These are phyloP conservation scores for Blomia tropicalis DNA, from an alignment of 2,888 invertebrate genomes.

Conservation along the genomic window DNA sequence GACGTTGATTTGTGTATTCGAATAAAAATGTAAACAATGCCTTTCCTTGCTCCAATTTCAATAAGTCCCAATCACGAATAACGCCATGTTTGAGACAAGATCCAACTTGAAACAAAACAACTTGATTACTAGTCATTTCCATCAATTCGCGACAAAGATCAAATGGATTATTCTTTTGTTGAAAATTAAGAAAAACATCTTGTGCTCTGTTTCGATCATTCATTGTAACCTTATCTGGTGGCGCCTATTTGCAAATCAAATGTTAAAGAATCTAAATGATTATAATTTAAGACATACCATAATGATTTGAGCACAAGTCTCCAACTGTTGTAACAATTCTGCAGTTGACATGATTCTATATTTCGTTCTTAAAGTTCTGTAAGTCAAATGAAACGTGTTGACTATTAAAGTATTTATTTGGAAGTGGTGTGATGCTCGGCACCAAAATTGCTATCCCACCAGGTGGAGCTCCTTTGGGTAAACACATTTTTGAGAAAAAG, in stretches of 20 bases:
- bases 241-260: constrained; percentile 18
- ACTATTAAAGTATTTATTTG: no score
- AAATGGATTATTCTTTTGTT: constrained; percentile 64
- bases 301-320: constrained; percentile 21
- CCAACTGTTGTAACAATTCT: constrained; percentile 22
- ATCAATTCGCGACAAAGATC: constrained; percentile 60
- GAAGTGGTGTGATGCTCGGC: no score
- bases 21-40: constrained; percentile 60
- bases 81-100: constrained; percentile 62
- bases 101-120: constrained; percentile 72
- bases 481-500: no score
- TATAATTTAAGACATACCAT: constrained; percentile 15
- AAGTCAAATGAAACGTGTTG: no score
- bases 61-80: constrained; percentile 62
- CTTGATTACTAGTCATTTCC: constrained; percentile 43
- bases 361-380: no score
- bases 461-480: no score
- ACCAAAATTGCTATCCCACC: no score
- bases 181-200: constrained; percentile 58
- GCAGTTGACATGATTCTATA: constrained; percentile 15
- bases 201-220: constrained; percentile 49
- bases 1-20: constrained; percentile 45
- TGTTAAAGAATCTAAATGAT: background rate
- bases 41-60: constrained; percentile 47
- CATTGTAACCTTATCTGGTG: constrained; percentile 6